These are phyloP conservation scores for Lasiurus cinereus DNA, from an alignment of 2,113 vertebrate genomes.

Conservation along the genomic window DNA sequence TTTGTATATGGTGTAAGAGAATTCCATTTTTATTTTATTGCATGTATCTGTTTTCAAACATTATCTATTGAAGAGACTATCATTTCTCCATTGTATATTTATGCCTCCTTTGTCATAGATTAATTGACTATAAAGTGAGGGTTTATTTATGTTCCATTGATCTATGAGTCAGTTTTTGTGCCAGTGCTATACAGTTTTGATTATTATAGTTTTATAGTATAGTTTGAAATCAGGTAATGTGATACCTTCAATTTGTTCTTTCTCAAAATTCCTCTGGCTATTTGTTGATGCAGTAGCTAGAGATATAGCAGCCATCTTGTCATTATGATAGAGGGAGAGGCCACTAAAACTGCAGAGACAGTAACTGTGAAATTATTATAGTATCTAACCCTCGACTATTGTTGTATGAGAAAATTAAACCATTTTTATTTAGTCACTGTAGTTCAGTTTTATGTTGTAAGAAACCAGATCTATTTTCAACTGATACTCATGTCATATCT, in stretches of 20 bases:
- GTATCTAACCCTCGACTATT: background rate
- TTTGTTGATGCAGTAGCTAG: background rate
- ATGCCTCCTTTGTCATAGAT: background rate
- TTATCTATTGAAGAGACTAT: background rate
- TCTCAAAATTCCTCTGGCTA: background rate
- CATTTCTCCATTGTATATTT: background rate
- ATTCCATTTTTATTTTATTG: background rate
- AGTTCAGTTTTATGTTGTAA: background rate
- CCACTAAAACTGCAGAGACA: background rate
- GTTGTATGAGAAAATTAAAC: constrained; percentile 17
- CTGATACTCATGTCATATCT: constrained; percentile 2
- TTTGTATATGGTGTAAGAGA: background rate
- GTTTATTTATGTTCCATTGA: background rate
- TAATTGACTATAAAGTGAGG: background rate
- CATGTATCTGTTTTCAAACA: background rate
- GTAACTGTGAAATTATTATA: constrained; percentile 25
- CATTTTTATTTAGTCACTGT: background rate
- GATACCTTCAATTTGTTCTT: background rate
- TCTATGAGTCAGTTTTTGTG: background rate
- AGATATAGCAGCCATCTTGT: background rate
- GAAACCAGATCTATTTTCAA: background rate
- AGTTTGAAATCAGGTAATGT: background rate
- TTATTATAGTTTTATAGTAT: background rate
- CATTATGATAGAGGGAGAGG: background rate
- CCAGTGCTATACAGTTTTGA: background rate